Conservation (phyloP, 2,797 vertebrate species). For the Echiichthys vipera region DNA sequence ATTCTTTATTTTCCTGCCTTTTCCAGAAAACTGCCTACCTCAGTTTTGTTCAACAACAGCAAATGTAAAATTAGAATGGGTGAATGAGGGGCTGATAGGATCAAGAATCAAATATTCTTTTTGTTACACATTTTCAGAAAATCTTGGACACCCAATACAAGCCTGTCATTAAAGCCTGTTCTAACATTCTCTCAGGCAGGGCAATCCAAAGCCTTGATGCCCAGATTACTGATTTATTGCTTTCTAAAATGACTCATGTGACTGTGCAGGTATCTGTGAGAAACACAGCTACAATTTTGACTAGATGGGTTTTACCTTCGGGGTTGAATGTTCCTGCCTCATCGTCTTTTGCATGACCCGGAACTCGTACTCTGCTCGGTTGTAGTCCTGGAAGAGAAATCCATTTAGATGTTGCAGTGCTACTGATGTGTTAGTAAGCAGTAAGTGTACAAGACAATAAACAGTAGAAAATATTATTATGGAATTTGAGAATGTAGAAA, state of each 20-base stretch:
- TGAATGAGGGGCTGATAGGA: neutral
- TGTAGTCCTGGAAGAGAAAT: constrained; percentile 88
- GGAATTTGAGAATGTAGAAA: constrained; percentile 2
- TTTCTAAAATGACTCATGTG: neutral
- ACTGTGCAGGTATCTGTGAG: neutral
- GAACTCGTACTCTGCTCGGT: constrained; percentile 93
- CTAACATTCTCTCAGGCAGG: neutral
- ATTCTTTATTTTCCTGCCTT: too few species aligned
- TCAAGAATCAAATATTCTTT: neutral
- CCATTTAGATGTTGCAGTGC: neutral
- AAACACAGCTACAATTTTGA: neutral
- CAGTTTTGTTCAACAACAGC: too few species aligned
- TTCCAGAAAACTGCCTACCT: too few species aligned
- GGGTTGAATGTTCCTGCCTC: constrained; percentile 81
- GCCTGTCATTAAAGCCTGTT: neutral
- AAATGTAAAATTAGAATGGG: neutral
- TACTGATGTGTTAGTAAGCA: neutral
- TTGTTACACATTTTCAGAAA: neutral
- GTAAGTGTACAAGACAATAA: neutral
- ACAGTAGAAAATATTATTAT: neutral
- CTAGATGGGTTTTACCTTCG: constrained; percentile 83
- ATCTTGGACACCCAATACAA: neutral
- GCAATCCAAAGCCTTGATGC: neutral
- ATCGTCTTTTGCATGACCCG: constrained; percentile 89
- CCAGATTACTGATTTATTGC: neutral